These are phyloP conservation scores for Aphelinus certus DNA, from an alignment of 1,140 invertebrate genomes.

Conservation along the genomic window DNA sequence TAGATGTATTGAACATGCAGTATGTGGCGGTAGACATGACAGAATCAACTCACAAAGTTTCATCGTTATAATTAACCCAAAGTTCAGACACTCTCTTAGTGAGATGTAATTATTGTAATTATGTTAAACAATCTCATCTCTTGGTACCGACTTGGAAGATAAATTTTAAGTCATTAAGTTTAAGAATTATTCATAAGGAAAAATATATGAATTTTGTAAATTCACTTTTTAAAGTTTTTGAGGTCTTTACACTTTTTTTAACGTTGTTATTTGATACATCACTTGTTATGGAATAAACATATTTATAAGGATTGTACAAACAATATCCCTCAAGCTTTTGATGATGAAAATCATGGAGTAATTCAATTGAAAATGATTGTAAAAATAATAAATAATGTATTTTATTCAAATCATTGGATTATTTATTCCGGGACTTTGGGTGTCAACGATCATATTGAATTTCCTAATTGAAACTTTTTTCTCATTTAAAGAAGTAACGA, in stretches of 20 bases:
- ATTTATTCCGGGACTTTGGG: no score
- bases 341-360: not conserved
- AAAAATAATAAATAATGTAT: conserved; percentile 5
- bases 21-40: no score
- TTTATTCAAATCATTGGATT: conserved; percentile 2
- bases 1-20: no score
- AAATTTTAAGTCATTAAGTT: conserved; percentile 22
- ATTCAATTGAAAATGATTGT: not conserved
- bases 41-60: no score
- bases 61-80: no score
- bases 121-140: not conserved
- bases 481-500: no score
- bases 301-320: conserved; percentile 25
- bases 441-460: no score
- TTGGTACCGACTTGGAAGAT: conserved; percentile 1
- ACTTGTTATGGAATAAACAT: conserved; percentile 18
- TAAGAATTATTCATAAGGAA: not conserved
- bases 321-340: not conserved
- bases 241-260: conserved; percentile 16
- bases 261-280: conserved; percentile 16
- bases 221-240: not conserved
- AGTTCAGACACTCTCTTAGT: not conserved
- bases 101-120: conserved; percentile 15
- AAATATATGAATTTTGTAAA: conserved; percentile 2
- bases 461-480: no score